These are phyloP conservation scores for Vicugna pacos DNA, from an alignment of 2,113 vertebrate species.

Conservation along the genomic window DNA sequence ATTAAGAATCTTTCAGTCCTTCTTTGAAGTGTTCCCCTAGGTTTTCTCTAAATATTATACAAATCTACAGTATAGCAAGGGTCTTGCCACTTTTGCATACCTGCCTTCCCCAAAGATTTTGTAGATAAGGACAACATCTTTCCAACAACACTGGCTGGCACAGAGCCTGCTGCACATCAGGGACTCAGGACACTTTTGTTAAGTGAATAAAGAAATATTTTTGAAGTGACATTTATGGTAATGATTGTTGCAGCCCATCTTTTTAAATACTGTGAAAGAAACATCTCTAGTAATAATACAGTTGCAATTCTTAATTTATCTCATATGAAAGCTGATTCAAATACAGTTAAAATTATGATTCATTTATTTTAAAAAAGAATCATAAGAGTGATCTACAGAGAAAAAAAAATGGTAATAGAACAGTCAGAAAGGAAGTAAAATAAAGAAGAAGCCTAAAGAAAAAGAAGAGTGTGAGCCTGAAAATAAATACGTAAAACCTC, in stretches of 20 bases:
- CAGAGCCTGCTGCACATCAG: rapidly evolving
- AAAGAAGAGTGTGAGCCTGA: background rate
- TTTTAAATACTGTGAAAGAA: background rate
- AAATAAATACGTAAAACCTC: background rate
- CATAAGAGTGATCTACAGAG: background rate
- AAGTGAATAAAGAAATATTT: background rate
- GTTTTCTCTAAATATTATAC: background rate
- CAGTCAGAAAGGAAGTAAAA: background rate
- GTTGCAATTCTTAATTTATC: background rate
- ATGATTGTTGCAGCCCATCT: background rate
- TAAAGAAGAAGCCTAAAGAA: background rate
- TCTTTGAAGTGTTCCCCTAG: background rate
- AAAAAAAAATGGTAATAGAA: background rate
- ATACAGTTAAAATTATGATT: background rate
- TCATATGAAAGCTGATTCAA: background rate
- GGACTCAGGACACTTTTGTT: background rate
- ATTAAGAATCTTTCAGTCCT: background rate
- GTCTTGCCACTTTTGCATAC: background rate
- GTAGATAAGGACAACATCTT: background rate
- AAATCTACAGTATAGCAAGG: background rate
- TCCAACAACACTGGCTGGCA: background rate
- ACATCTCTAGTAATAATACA: background rate
- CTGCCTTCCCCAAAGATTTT: background rate
- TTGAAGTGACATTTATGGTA: background rate
- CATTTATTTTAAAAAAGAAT: background rate